Percentiles rank a stretch among this genome's conserved stretches.
phyloP scores from a whole-genome alignment of 2,113 vertebrate genomes.

The Corythornis vintsioides region DNA sequence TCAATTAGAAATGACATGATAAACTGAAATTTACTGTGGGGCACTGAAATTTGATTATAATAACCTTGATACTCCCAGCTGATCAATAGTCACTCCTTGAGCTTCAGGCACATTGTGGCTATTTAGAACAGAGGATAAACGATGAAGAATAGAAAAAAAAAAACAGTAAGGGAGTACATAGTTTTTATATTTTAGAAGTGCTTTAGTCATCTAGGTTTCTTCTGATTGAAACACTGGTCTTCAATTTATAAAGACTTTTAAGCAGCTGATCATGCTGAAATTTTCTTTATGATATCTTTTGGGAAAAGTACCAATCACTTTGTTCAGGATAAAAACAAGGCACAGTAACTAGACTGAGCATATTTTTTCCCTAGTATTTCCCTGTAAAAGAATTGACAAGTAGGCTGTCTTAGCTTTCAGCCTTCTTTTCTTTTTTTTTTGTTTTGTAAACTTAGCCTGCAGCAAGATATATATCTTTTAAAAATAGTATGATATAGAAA shows the following conservation, averaged over 20 bases:
- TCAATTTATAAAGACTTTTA: background rate
- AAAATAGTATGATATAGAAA: background rate
- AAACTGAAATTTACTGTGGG: background rate
- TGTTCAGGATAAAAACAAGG: background rate
- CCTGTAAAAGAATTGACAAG: background rate
- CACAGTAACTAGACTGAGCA: background rate
- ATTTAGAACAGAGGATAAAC: background rate
- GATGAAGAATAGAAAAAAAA: background rate
- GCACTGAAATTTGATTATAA: background rate
- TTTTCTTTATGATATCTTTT: background rate
- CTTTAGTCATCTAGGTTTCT: background rate
- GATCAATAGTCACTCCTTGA: background rate
- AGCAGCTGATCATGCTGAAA: background rate
- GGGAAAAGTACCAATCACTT: background rate
- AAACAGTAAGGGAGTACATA: background rate
- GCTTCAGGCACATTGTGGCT: background rate
- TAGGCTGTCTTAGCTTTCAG: background rate
- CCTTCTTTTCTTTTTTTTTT: background rate
- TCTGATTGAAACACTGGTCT: background rate
- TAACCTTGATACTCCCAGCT: background rate
- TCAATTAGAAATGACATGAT: background rate
- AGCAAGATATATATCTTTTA: background rate
- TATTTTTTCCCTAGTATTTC: background rate
- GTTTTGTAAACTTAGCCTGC: background rate
- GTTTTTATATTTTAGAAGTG: background rate